Conservation (phyloP, 92 coral and sea anemone species). For the Ricordea florida region DNA sequence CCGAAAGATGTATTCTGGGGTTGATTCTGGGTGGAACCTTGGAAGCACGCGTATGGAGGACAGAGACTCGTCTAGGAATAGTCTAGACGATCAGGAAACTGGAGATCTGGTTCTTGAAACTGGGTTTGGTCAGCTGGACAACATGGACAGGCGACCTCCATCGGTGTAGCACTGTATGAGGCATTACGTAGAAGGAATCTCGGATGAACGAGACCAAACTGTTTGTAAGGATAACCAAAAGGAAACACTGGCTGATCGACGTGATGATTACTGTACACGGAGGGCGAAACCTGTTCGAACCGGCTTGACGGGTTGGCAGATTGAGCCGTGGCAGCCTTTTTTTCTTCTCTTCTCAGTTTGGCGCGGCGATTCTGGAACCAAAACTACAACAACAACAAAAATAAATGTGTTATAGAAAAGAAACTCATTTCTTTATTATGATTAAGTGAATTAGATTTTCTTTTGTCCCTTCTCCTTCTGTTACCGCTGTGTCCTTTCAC, state of each 20-base stretch:
- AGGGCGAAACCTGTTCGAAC: not conserved
- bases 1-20: too few relatives aligned
- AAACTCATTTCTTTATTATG: too few relatives aligned
- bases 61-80: not conserved
- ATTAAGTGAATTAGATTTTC: too few relatives aligned
- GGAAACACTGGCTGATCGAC: not conserved
- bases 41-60: too few relatives aligned
- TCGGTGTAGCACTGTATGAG: not conserved
- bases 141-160: not conserved
- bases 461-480: too few relatives aligned
- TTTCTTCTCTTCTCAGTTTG: conserved; percentile 2
- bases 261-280: not conserved
- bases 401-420: not conserved
- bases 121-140: not conserved
- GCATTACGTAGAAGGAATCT: not conserved
- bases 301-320: not conserved
- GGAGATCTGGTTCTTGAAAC: not conserved
- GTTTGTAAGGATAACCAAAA: not conserved
- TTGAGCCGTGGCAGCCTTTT: not conserved
- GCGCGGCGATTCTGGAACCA: conserved; percentile 43
- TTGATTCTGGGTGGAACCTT: too few relatives aligned
- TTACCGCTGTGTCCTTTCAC: too few relatives aligned
- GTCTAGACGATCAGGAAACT: too few relatives aligned
- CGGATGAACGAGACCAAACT: not conserved
- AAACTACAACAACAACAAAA: not conserved